Evolutionary conservation across 2,113 vertebrate genomes (phyloP), one percentile per base, ranked within the genome.

Genomic region (Paracyprichromis sp.): DNA sequence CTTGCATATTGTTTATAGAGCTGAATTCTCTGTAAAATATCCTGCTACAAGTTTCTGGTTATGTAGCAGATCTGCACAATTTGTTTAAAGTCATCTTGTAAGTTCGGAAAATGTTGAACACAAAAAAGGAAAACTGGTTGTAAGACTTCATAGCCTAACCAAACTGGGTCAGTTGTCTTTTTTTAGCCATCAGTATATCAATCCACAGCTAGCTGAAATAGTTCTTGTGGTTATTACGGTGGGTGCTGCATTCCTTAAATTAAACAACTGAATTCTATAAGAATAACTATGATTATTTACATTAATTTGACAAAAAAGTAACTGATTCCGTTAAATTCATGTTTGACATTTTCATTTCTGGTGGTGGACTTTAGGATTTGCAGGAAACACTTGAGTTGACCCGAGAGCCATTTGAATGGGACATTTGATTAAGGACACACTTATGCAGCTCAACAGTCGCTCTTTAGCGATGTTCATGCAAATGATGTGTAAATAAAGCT

Each of bases 401-500:
- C 71, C 1, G 10, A n/a, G 43, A 29, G 71, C 16, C 24, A 31
- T 78, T 50, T 50, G 71, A 78, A 31, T 3, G 45, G 71, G 71
- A 8, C 16, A 31, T 78, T 78, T 50, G 73, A 13, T 5, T 78
- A 31, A 78, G 16, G 45, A 78, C 45, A 13, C 26, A 31, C 45
- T 78, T 12, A 50, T 31, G 16, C 10, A 50, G 26, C 16, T 78
- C 45, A 3, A 31, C 9, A 50, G 45, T 78, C 45, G 2, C 73
- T 31, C 43, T 78, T 50, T 78, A 78, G 73, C 1, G 26, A 78
- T 78, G 45, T 78, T 78, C 26, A 50, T 76, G 71, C 71, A 76
- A 76, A 76, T 12, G 71, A 76, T 47, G 71, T 47, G 73, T 78
- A 78, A 78, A 52, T 52, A 78, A 78, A 78, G 45, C 73, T 7